Conservation (phyloP, 2,113 vertebrate species). For the Antennarius striatus region DNA sequence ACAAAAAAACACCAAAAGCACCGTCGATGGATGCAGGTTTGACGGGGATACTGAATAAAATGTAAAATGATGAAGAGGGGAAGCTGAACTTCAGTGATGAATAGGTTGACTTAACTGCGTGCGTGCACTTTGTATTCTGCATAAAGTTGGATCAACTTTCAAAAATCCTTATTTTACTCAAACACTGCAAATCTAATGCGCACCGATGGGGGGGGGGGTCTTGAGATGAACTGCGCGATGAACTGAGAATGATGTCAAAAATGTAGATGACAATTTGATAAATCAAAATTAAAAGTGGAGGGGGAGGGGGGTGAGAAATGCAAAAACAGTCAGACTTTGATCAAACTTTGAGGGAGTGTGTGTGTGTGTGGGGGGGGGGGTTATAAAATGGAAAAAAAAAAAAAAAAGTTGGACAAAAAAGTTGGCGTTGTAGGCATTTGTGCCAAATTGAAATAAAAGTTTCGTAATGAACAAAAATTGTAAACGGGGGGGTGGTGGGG, state of each 20-base stretch:
- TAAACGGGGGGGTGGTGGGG: too few relatives aligned
- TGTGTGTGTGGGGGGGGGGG: background rate
- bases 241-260: slow-evolving; percentile 67
- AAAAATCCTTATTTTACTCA: slow-evolving; percentile 79
- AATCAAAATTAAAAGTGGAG: slow-evolving; percentile 78
- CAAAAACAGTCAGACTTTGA: slow-evolving; percentile 58
- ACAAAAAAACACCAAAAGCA: slow-evolving; percentile 64
- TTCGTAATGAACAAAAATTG: slow-evolving; percentile 35
- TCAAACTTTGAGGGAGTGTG: slow-evolving; percentile 46
- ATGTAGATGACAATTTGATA: slow-evolving; percentile 80
- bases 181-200: slow-evolving; percentile 87
- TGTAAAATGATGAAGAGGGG: slow-evolving; percentile 78
- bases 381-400: slow-evolving; percentile 16
- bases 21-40: slow-evolving; percentile 85
- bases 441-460: slow-evolving; percentile 69
- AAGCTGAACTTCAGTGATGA: slow-evolving; percentile 80
- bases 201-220: slow-evolving; percentile 79
- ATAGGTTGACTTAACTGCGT: slow-evolving; percentile 56
- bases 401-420: slow-evolving; percentile 72
- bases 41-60: slow-evolving; percentile 78
- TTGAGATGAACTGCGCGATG: slow-evolving; percentile 28
- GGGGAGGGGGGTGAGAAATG: slow-evolving; percentile 73
- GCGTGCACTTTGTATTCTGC: slow-evolving; percentile 74
- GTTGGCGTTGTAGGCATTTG: slow-evolving; percentile 74
- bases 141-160: slow-evolving; percentile 77